Evolutionary conservation across 2,797 vertebrate genomes (phyloP), one percentile per base, ranked within the genome.

Genomic region (Melanotaenia trifasciata): DNA sequence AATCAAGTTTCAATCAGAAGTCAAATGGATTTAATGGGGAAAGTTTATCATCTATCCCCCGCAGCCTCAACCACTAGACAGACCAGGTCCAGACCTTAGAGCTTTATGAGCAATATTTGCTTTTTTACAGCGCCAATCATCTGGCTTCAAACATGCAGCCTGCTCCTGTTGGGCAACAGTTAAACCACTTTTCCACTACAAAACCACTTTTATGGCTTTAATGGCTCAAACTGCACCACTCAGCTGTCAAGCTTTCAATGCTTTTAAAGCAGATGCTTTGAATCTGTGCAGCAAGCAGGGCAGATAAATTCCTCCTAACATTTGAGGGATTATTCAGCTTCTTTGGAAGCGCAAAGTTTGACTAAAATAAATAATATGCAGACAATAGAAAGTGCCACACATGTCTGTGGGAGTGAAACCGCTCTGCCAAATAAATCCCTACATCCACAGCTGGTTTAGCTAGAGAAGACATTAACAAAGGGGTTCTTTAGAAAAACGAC

Each of bases 71-170:
- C 76, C 85, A 79, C 74, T 79, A 60, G 9, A 67, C 61, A 78
- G 77, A 74, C 26, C 71, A 28, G 66, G 56, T 67, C 78, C 76
- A 80, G 81, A 79, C 79, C 76, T 67, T 58, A 54, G 38, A 84
- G 74, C 22, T 78, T 90, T 79, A 87, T 1, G 11, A 63, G 45
- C 1, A 0, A 61, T 14, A 50, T 82, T 64, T 64, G 67, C 20
- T 71, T 22, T 66, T 92, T 92, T 60, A 89, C 64, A n/a, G 56
- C 1, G 16, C 50, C 62, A 79, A 72, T 0, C 89, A 88, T 90
- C 85, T 90, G 87, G 85, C 38, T 80, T 84, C 71, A 72, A 87
- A 76, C 58, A 57, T 10, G 56, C 74, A 59, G 70, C 67, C 45
- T 62, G 83, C 89, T 89, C 72, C 87, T 85, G 81, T 80, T 77